These are phyloP conservation scores for Pyrochroa serraticornis DNA, from an alignment of 2,888 invertebrate species.

Conservation along the genomic window DNA sequence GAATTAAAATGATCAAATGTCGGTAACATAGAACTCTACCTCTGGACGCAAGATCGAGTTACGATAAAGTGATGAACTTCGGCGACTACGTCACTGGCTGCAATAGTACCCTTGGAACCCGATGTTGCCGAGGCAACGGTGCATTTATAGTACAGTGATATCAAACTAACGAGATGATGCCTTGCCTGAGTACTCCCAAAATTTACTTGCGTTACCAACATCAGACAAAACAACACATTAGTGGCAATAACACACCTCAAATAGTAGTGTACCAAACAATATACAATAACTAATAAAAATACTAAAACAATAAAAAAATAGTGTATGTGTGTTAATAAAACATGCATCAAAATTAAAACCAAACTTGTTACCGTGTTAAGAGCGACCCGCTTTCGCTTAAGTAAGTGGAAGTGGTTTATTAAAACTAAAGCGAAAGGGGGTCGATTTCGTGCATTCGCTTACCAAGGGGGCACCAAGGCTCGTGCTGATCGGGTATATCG, in stretches of 20 bases:
- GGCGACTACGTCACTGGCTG: neutral
- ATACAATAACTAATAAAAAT: constrained; percentile 15
- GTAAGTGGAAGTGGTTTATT: too few relatives aligned
- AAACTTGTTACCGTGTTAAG: constrained; percentile 34
- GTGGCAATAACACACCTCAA: constrained; percentile 8
- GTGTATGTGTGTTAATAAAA: constrained; percentile 28
- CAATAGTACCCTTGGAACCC: neutral
- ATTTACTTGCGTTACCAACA: neutral
- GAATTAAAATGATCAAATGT: neutral
- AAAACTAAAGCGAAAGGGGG: neutral
- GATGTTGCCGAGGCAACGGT: neutral
- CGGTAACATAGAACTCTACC: neutral
- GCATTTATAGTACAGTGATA: constrained; percentile 10
- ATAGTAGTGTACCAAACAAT: constrained; percentile 3
- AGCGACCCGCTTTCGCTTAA: too few relatives aligned
- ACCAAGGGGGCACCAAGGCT: constrained; percentile 88
- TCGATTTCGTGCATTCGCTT: constrained; percentile 57
- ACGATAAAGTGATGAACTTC: neutral
- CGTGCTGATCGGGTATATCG: constrained; percentile 87
- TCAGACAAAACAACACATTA: constrained; percentile 15
- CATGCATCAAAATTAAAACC: constrained; percentile 39
- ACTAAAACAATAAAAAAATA: constrained; percentile 16
- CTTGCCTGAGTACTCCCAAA: constrained; percentile 6
- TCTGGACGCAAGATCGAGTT: too few relatives aligned
- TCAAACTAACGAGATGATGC: neutral